Conservation (phyloP, 2,113 vertebrate species). For the Oryctolagus cuniculus region DNA sequence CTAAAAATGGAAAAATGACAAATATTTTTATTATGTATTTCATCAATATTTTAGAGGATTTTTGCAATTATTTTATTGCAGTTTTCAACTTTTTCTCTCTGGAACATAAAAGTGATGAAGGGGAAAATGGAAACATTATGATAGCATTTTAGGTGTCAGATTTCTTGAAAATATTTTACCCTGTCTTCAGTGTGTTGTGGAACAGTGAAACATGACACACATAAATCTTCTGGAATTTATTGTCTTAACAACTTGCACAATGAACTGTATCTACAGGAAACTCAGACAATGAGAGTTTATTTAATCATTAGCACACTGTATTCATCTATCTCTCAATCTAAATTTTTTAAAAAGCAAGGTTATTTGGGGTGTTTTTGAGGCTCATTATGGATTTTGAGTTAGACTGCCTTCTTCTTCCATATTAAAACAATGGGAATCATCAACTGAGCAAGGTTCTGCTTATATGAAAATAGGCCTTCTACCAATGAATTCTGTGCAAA, state of each 20-base stretch:
- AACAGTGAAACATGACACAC: constrained; percentile 62
- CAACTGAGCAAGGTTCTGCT: constrained; percentile 53
- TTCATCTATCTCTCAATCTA: constrained; percentile 59
- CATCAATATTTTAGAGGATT: constrained; percentile 66
- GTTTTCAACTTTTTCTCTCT: constrained; percentile 42
- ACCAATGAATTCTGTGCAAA: constrained; percentile 48
- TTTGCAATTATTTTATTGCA: constrained; percentile 47
- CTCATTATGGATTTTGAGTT: constrained; percentile 48
- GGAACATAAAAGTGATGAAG: constrained; percentile 57
- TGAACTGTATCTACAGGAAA: constrained; percentile 52
- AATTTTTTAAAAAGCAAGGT: constrained; percentile 54
- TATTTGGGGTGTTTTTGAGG: constrained; percentile 46
- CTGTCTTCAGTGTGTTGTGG: constrained; percentile 25
- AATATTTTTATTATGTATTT: constrained; percentile 49
- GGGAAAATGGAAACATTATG: neutral
- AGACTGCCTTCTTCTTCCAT: neutral
- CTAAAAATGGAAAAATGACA: neutral
- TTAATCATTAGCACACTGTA: constrained; percentile 64
- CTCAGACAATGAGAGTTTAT: constrained; percentile 36
- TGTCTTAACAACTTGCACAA: constrained; percentile 48
- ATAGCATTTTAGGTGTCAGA: constrained; percentile 41
- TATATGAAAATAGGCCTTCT: constrained; percentile 53
- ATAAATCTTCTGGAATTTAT: neutral
- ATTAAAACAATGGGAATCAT: constrained; percentile 40
- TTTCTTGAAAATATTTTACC: constrained; percentile 73